Evolutionary conservation across 2,797 vertebrate genomes (phyloP).

Genomic region (Clarias fuscus): DNA sequence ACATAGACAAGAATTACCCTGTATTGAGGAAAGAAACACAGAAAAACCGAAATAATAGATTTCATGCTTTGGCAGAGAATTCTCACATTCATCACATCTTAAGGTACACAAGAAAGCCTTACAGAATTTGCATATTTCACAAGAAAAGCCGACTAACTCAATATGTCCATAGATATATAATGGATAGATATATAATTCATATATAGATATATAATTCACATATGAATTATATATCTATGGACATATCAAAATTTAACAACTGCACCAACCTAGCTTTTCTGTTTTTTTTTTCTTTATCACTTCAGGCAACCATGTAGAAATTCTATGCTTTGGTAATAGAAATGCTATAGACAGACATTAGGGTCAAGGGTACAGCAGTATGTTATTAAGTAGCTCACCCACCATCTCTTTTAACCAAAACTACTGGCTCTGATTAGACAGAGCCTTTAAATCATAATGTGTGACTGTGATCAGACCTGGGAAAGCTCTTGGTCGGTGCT

Average conservation of each 20-base stretch:
- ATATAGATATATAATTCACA: background rate
- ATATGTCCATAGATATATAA: background rate
- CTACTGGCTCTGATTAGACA: background rate
- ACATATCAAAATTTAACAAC: background rate
- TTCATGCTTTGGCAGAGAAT: background rate
- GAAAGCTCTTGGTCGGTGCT: constrained; percentile 85
- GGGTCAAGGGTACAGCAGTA: background rate
- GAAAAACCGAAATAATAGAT: background rate
- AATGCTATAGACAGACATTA: background rate
- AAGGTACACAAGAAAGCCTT: background rate
- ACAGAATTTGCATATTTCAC: no score
- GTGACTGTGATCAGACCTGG: constrained; percentile 72
- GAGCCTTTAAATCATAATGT: background rate
- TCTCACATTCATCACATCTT: background rate
- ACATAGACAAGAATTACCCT: background rate
- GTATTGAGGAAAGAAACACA: background rate
- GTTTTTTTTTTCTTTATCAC: background rate
- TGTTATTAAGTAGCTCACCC: no score
- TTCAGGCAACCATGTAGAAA: background rate
- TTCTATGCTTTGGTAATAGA: background rate
- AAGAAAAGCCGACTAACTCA: background rate
- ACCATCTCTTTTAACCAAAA: background rate
- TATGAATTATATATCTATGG: no score
- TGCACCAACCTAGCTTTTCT: background rate
- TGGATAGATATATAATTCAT: background rate